Percentiles rank a stretch among this genome's conserved stretches.
phyloP scores from a whole-genome alignment of 2,797 vertebrate genomes.

The Percopsis omiscomaycus region DNA sequence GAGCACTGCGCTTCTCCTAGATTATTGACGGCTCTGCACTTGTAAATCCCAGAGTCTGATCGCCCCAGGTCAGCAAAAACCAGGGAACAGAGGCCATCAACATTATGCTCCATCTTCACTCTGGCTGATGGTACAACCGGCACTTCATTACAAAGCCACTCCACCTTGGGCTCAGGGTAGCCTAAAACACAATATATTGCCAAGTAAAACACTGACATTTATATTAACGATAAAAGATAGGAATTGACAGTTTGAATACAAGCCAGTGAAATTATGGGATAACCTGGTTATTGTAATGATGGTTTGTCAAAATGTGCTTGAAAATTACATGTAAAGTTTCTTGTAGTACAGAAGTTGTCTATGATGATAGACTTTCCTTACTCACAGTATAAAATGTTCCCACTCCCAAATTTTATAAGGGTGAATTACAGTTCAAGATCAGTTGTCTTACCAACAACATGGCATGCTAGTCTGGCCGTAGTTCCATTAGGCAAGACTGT shows the following conservation, averaged over 20 bases:
- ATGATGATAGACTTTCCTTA: no score
- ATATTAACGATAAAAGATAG: background rate
- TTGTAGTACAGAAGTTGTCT: no score
- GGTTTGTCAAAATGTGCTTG: no score
- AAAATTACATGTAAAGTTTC: no score
- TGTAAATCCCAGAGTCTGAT: conserved; percentile 76
- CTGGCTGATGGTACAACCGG: conserved; percentile 56
- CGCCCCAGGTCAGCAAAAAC: conserved; percentile 59
- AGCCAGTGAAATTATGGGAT: no score
- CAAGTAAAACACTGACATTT: background rate
- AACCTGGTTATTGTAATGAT: no score
- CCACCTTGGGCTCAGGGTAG: conserved; percentile 76
- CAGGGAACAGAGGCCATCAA: conserved; percentile 75
- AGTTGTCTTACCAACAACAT: conserved; percentile 69
- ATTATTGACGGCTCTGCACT: conserved; percentile 71
- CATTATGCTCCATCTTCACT: conserved; percentile 54
- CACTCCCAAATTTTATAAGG: background rate
- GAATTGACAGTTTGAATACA: no score
- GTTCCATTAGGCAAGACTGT: conserved; percentile 63
- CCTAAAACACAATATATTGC: conserved; percentile 53
- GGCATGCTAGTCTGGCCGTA: conserved; percentile 66
- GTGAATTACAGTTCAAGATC: background rate
- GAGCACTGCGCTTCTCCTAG: conserved; percentile 69
- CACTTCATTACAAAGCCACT: conserved; percentile 72
- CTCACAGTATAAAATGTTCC: no score